Conservation (phyloP, 2,797 vertebrate genomes). For the Eidolon dupreanum region DNA sequence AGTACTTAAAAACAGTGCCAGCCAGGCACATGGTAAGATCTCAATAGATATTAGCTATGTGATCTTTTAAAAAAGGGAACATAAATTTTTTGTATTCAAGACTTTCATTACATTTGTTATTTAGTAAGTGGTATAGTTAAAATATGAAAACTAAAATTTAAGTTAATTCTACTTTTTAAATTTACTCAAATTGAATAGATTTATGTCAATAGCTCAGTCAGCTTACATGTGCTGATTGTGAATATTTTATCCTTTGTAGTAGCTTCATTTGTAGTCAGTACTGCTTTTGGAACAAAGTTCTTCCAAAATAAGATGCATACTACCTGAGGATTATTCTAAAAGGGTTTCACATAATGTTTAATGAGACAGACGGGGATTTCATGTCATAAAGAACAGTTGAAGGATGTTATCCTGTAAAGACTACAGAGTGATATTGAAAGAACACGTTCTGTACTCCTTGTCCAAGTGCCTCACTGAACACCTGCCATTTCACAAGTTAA, state of each 20-base stretch:
- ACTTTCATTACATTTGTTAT: conserved; percentile 10
- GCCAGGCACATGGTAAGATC: neutral
- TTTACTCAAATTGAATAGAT: neutral
- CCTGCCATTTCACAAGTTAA: conserved; percentile 2
- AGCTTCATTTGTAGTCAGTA: neutral
- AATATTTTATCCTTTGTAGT: conserved; percentile 12
- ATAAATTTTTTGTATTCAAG: conserved; percentile 26
- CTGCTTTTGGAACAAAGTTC: neutral
- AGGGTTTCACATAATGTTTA: conserved; percentile 29
- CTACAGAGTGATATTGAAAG: neutral
- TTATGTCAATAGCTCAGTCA: neutral
- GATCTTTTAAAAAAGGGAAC: neutral
- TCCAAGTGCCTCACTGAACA: neutral
- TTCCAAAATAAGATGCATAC: neutral
- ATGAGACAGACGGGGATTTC: neutral
- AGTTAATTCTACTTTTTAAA: neutral
- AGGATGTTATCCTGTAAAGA: neutral
- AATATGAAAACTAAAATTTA: conserved; percentile 41
- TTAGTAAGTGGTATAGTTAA: neutral
- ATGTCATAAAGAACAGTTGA: conserved; percentile 33
- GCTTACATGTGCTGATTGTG: neutral
- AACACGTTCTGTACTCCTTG: neutral
- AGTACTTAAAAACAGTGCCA: neutral
- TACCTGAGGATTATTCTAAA: neutral
- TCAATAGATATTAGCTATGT: neutral